phyloP scores from a whole-genome alignment of 2,113 vertebrate species.

The Vidua chalybeata region DNA sequence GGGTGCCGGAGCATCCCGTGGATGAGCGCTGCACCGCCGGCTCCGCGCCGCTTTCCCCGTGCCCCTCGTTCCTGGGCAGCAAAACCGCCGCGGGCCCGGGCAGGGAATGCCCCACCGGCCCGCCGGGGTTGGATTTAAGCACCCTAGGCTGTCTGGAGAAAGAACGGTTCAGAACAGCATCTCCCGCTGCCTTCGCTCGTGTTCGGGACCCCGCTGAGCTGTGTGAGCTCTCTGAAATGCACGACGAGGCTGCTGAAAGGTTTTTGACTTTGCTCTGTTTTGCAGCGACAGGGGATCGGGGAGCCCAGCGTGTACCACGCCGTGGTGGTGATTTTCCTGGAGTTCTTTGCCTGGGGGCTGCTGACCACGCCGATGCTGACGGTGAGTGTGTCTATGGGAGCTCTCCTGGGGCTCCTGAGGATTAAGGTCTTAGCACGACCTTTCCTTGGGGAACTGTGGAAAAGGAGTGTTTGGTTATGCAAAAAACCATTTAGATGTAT shows the following conservation, averaged over 20 bases:
- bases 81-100: not conserved
- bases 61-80: not conserved
- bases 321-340: conserved; percentile 91
- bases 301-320: conserved; percentile 93
- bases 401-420: not conserved
- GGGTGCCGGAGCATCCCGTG: not conserved
- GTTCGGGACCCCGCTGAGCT: not conserved
- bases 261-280: not conserved
- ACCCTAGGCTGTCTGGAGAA: accelerated
- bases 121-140: accelerated
- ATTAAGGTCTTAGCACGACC: not conserved
- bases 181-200: not conserved
- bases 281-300: conserved; percentile 88
- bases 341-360: conserved; percentile 91
- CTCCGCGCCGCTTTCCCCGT: not conserved
- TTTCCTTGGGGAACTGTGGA: not conserved
- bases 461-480: not conserved
- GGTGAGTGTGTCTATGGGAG: conserved; percentile 61
- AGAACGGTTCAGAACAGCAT: accelerated
- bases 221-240: not conserved
- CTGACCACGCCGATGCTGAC: conserved; percentile 89
- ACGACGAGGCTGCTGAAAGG: not conserved
- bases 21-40: not conserved
- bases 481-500: not conserved
- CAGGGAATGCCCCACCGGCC: accelerated